These are phyloP conservation scores for Syngnathus rostellatus DNA, from an alignment of 2,797 vertebrate species.

Conservation along the genomic window DNA sequence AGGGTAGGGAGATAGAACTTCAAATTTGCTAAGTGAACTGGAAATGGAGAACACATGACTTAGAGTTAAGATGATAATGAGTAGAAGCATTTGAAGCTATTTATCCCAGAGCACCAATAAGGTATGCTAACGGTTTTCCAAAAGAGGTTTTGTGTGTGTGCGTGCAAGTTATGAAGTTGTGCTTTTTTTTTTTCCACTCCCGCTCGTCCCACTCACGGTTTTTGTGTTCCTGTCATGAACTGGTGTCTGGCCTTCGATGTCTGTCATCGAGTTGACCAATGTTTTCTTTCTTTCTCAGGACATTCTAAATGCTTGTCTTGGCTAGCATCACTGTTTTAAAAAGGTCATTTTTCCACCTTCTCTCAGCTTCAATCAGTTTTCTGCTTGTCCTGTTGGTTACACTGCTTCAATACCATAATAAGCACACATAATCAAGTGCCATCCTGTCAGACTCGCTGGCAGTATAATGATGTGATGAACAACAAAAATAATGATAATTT, in stretches of 20 bases:
- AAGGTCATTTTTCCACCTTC: too few species aligned
- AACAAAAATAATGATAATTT: conserved; percentile 14
- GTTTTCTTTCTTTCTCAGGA: too few species aligned
- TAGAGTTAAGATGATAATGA: conserved; percentile 33
- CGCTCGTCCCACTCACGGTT: too few species aligned
- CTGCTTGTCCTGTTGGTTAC: too few species aligned
- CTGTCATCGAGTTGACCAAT: too few species aligned
- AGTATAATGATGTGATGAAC: not conserved
- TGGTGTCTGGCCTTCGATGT: too few species aligned
- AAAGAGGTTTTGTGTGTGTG: not conserved
- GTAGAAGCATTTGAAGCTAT: conserved; percentile 29
- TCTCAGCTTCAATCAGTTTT: too few species aligned
- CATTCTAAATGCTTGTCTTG: too few species aligned
- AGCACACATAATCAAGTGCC: not conserved
- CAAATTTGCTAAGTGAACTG: conserved; percentile 46
- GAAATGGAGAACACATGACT: conserved; percentile 19
- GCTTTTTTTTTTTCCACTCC: not conserved
- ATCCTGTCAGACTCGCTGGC: not conserved
- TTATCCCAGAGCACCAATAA: conserved; percentile 23
- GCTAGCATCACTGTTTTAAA: not conserved
- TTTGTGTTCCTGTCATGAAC: too few species aligned
- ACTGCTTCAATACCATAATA: not conserved
- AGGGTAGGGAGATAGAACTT: conserved; percentile 43
- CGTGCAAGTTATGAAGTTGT: not conserved
- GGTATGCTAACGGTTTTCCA: not conserved